A percentile compares a stretch with the other conserved stretches of the same genome.
These are phyloP conservation scores for Boleophthalmus pectinirostris DNA, from an alignment of 2,113 vertebrate genomes.

Conservation along the genomic window DNA sequence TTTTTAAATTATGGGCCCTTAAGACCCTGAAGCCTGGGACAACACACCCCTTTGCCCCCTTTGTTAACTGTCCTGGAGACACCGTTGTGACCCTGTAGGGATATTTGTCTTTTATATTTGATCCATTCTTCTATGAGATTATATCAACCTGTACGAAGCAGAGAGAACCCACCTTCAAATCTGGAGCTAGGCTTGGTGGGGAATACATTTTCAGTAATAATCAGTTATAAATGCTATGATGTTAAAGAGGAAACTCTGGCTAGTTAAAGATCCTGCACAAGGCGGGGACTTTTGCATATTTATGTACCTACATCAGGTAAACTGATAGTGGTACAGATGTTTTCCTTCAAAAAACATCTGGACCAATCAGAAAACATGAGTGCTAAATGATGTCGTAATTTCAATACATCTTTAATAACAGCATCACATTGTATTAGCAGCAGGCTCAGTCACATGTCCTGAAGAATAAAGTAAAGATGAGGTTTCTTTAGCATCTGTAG, in stretches of 20 bases:
- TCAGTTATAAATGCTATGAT: not conserved
- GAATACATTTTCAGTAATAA: not conserved
- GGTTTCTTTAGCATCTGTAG: not conserved
- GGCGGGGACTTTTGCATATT: not conserved
- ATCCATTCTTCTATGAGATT: too few relatives aligned
- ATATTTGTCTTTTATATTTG: too few relatives aligned
- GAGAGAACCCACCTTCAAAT: too few relatives aligned
- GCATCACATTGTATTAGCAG: not conserved
- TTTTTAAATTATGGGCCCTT: too few relatives aligned
- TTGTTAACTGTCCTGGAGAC: too few relatives aligned
- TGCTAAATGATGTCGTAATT: not conserved
- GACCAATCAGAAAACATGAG: not conserved
- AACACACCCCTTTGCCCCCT: too few relatives aligned
- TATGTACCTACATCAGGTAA: not conserved
- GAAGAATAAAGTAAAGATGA: not conserved
- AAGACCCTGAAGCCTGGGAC: too few relatives aligned
- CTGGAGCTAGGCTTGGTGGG: too few relatives aligned
- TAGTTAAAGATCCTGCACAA: not conserved
- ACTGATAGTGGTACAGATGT: not conserved
- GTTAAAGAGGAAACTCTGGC: not conserved
- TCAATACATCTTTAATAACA: not conserved
- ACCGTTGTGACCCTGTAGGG: too few relatives aligned
- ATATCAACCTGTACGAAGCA: too few relatives aligned
- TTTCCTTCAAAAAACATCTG: not conserved
- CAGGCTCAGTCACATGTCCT: not conserved